Evolutionary conservation across 2,888 invertebrate genomes (phyloP), one percentile per base, ranked within the genome.

Genomic region (Opisthograptis luteolata): DNA sequence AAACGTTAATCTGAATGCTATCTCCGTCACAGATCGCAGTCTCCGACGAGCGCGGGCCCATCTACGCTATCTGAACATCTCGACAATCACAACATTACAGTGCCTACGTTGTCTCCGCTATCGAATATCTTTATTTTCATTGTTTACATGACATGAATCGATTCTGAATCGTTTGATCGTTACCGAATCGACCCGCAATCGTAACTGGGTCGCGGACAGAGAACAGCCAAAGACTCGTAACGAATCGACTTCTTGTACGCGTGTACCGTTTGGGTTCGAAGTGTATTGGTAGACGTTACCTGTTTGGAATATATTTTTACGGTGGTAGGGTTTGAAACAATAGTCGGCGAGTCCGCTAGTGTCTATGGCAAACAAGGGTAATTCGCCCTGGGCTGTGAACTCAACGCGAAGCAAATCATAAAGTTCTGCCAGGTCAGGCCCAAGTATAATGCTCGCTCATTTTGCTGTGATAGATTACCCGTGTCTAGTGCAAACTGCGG

Each of bases 21-120:
- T 84, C 82, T 76, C 63, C 79, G 83, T 81, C 79, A 78, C 73
- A 68, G 77, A 84, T 83, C 83, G 69, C 54, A 68, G 65, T 58
- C 62, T 64, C 71, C 70, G 73, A 73, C 72, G 73, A 73, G 67
- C 66, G 64, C 65, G 53, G 61, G 57, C 64, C 68, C 73, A 79
- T 81, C 81, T 73, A 62, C 61, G 60, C 64, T 79, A 83, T 82
- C 81, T 70, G 54, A 47, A 54, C 58, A 76, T 79, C 78, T 64
- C 37, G 51, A 75, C 73, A 74, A 72, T 73, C 66, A 73, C 72
- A 71, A 70, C 69, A 70, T 66, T 68, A 57, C 48, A 58, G 55
- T 64, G 67, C 53, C 62, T 56, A 66, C 65, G 68, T 66, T 72
- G 69, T 69, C 66, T 62, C 64, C 65, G 58, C 59, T 74, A 70